Evolutionary conservation across 23 tunicate species (phyloP).

Genomic region (Clavelina lepadiformis): DNA sequence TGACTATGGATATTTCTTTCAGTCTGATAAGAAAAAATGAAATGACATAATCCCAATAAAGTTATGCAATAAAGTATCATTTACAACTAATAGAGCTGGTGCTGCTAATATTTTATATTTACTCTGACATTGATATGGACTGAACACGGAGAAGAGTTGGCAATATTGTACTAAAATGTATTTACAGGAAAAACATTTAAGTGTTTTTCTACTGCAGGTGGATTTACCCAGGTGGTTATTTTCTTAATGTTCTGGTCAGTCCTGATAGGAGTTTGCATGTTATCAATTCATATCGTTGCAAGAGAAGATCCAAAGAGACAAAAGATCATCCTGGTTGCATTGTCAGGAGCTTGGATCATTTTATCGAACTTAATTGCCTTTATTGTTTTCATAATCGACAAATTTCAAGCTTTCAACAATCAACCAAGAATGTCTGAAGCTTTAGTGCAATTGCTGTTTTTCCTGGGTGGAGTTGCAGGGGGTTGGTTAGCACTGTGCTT

Average conservation of each 20-base stretch:
- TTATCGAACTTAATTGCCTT: conserved; percentile 44
- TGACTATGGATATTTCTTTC: no score
- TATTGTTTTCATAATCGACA: conserved; percentile 36
- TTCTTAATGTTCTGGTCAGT: conserved; percentile 56
- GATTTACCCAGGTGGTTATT: conserved; percentile 37
- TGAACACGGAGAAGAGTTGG: no score
- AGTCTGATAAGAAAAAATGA: no score
- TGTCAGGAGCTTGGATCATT: conserved; percentile 47
- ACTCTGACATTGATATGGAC: no score
- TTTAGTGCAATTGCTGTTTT: conserved; percentile 26
- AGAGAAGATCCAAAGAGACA: conserved; percentile 30
- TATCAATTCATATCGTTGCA: conserved; percentile 56
- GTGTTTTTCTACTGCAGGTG: conserved; percentile 20
- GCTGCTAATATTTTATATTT: no score
- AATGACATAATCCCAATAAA: no score
- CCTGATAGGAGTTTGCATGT: conserved; percentile 53
- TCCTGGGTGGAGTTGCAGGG: conserved; percentile 56
- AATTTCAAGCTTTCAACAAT: conserved; percentile 42
- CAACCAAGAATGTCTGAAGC: conserved; percentile 48
- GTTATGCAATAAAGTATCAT: no score
- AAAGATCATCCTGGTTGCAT: conserved; percentile 24
- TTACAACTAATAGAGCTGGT: no score
- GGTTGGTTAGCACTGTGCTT: conserved; percentile 70
- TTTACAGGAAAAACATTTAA: background rate
- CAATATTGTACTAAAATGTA: no score